Percentiles rank a stretch among this genome's conserved stretches.
Evolutionary conservation across 2,888 invertebrate genomes (phyloP).

Genomic region (Drosophila paranaensis): DNA sequence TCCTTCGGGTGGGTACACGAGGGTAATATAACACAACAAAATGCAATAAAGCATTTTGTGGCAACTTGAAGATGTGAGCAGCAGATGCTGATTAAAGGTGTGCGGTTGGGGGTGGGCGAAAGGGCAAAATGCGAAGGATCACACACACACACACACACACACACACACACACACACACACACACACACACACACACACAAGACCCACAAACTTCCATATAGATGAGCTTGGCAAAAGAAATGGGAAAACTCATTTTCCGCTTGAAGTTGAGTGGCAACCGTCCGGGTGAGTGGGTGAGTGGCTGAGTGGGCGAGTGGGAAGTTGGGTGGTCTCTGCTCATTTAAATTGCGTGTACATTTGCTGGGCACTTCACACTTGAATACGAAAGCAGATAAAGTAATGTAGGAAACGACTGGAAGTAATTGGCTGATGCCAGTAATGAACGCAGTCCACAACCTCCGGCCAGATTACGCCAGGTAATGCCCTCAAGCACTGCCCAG

Average conservation of each 20-base stretch:
- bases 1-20: slow-evolving; percentile 56
- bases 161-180: too few relatives aligned
- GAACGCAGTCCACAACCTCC: slow-evolving; percentile 37
- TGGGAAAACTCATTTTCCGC: slow-evolving; percentile 74
- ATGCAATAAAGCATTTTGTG: slow-evolving; percentile 82
- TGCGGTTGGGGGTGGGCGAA: slow-evolving; percentile 59
- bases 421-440: slow-evolving; percentile 70
- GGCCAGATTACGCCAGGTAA: slow-evolving; percentile 23
- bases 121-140: slow-evolving; percentile 8
- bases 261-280: slow-evolving; percentile 54
- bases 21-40: slow-evolving; percentile 81
- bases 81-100: slow-evolving; percentile 82
- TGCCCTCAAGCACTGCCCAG: slow-evolving; percentile 28
- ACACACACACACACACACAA: slow-evolving; percentile 23
- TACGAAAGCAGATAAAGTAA: slow-evolving; percentile 79
- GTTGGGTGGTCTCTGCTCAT: slow-evolving; percentile 53
- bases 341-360: slow-evolving; percentile 79
- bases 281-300: slow-evolving; percentile 14
- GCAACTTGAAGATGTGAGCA: slow-evolving; percentile 81
- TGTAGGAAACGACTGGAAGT: slow-evolving; percentile 68
- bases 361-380: slow-evolving; percentile 77
- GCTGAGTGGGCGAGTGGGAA: slow-evolving; percentile 13
- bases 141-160: slow-evolving; percentile 24
- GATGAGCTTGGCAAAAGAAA: slow-evolving; percentile 51
- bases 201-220: slow-evolving; percentile 35